phyloP scores from a whole-genome alignment of 2,888 invertebrate genomes.

The Himalopsyche kuldschensis region DNA sequence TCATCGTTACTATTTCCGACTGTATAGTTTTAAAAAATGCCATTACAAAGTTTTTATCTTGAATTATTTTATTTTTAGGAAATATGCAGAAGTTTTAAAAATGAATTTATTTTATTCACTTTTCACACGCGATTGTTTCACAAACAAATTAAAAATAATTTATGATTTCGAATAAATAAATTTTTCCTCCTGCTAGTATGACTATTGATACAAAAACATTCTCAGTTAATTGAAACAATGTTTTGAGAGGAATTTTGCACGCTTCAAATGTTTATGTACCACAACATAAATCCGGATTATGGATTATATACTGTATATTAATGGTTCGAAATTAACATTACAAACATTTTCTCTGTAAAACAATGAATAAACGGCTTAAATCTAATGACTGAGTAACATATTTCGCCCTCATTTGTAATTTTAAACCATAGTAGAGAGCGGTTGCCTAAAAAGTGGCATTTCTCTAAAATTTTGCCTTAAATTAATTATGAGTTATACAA shows the following conservation, averaged over 20 bases:
- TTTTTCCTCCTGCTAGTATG: neutral
- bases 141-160: neutral
- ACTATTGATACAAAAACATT: neutral
- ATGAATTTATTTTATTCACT: neutral
- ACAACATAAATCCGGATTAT: constrained; percentile 23
- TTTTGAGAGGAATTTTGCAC: neutral
- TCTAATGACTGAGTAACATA: constrained; percentile 19
- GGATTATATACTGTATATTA: constrained; percentile 21
- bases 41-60: neutral
- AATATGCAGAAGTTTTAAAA: neutral
- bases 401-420: constrained; percentile 6
- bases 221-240: constrained; percentile 7
- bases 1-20: too few relatives aligned
- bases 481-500: neutral
- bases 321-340: constrained; percentile 33
- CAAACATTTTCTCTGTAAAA: constrained; percentile 25
- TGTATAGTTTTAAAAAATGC: too few relatives aligned
- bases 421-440: neutral
- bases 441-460: neutral
- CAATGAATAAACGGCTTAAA: constrained; percentile 19
- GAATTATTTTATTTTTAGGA: neutral
- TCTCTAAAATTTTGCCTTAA: neutral
- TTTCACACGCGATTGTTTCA: neutral
- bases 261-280: constrained; percentile 1
- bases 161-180: neutral